A percentile compares a stretch with the other conserved stretches of the same genome.
Evolutionary conservation across 2,797 vertebrate genomes (phyloP).

Genomic region (Poecilia picta): DNA sequence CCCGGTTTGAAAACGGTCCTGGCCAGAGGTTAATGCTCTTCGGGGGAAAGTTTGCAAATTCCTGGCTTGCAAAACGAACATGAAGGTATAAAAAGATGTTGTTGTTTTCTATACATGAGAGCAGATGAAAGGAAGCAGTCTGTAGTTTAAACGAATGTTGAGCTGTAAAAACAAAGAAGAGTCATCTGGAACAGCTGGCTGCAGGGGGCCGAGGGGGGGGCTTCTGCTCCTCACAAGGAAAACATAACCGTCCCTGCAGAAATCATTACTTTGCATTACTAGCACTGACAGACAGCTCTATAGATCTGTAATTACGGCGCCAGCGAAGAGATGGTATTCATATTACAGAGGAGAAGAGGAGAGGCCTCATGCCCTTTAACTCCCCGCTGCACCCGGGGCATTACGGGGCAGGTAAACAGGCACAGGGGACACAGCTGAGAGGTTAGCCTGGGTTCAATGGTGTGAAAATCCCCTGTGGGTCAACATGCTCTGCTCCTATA

Average conservation of each 20-base stretch:
- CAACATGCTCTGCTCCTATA: slow-evolving; percentile 68
- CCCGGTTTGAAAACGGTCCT: no score
- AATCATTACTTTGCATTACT: slow-evolving; percentile 32
- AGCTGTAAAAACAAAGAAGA: slow-evolving; percentile 18
- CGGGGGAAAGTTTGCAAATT: no score
- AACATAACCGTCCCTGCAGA: slow-evolving; percentile 36
- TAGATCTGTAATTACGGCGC: slow-evolving; percentile 61
- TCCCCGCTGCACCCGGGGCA: slow-evolving; percentile 21
- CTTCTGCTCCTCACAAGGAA: slow-evolving; percentile 21
- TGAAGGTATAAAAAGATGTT: not conserved
- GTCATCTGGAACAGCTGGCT: slow-evolving; percentile 43
- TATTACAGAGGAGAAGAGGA: slow-evolving; percentile 64
- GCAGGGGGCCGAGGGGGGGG: slow-evolving; percentile 24
- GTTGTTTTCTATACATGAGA: not conserved
- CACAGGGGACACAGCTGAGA: slow-evolving; percentile 39
- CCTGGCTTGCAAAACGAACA: not conserved
- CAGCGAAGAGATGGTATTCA: slow-evolving; percentile 53
- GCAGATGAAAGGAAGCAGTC: not conserved
- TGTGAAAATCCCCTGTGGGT: slow-evolving; percentile 77
- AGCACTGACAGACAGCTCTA: slow-evolving; percentile 48
- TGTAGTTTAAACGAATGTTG: slow-evolving; percentile 16
- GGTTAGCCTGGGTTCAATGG: slow-evolving; percentile 65
- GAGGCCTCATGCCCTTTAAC: slow-evolving; percentile 57
- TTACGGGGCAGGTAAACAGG: slow-evolving; percentile 39
- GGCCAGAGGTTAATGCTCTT: no score